Percentiles rank a stretch among this genome's conserved stretches.
Evolutionary conservation across 1,140 invertebrate genomes (phyloP).

Genomic region (Ectropis grisescens): DNA sequence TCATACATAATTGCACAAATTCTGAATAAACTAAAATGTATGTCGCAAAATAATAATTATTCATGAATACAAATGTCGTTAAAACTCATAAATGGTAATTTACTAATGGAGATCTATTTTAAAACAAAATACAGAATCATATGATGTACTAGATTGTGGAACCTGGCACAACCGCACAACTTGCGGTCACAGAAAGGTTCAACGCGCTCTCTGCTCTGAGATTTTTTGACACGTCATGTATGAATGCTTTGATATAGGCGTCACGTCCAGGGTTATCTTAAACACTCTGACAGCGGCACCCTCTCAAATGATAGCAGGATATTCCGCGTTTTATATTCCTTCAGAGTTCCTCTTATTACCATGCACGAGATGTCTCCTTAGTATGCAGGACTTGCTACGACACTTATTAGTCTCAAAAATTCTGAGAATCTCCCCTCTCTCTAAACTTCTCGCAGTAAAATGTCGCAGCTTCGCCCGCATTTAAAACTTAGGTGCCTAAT

Average conservation of each 20-base stretch:
- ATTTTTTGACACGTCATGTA: slow-evolving; percentile 12
- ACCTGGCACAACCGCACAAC: no score
- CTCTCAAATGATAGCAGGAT: slow-evolving; percentile 25
- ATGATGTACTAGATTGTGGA: no score
- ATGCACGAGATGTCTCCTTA: slow-evolving; percentile 53
- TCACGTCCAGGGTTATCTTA: slow-evolving; percentile 23
- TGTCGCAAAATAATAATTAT: no score
- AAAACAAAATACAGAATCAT: no score
- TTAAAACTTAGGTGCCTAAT: slow-evolving; percentile 59
- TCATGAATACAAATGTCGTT: no score
- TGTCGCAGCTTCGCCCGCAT: slow-evolving; percentile 35
- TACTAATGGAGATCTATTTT: no score
- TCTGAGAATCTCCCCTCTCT: slow-evolving; percentile 41
- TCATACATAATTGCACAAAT: no score
- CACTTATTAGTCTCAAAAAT: slow-evolving; percentile 68
- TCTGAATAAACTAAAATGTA: no score
- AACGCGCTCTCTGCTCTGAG: no score
- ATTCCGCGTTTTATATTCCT: slow-evolving; percentile 56
- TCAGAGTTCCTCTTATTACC: slow-evolving; percentile 39
- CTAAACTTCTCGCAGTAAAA: slow-evolving; percentile 49
- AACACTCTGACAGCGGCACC: slow-evolving; percentile 24
- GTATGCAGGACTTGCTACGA: slow-evolving; percentile 53
- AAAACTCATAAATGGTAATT: no score
- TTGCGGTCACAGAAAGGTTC: no score
- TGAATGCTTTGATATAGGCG: slow-evolving; percentile 19